phyloP scores from a whole-genome alignment of 2,888 invertebrate genomes.

The Timema podura region DNA sequence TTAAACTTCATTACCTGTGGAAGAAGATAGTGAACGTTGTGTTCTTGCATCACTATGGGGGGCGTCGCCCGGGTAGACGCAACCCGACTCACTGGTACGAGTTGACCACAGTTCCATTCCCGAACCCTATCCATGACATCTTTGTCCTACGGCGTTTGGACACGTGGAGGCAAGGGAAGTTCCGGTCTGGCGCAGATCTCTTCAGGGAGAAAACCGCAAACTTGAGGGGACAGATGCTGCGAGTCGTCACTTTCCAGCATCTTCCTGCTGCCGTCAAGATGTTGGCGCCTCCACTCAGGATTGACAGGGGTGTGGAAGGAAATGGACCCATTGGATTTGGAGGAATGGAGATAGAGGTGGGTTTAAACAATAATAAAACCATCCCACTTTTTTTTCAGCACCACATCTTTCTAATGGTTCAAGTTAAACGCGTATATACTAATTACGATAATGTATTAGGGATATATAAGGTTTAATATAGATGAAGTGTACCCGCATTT shows the following conservation, averaged over 20 bases:
- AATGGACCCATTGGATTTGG: slow-evolving; percentile 27
- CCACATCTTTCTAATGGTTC: no score
- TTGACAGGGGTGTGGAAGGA: not conserved
- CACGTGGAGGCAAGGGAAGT: slow-evolving; percentile 62
- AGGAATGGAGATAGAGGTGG: slow-evolving; percentile 69
- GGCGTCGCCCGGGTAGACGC: slow-evolving; percentile 32
- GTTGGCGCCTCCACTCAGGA: slow-evolving; percentile 35
- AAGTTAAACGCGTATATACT: no score
- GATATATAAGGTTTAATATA: no score
- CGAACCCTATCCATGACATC: slow-evolving; percentile 54
- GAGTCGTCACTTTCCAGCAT: slow-evolving; percentile 63
- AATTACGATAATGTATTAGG: no score
- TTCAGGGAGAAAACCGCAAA: slow-evolving; percentile 59
- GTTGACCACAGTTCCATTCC: slow-evolving; percentile 69
- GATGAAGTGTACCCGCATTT: no score
- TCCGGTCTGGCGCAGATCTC: slow-evolving; percentile 49
- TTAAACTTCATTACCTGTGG: no score
- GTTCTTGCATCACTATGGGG: slow-evolving; percentile 59
- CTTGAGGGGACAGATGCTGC: slow-evolving; percentile 55
- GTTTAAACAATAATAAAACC: not conserved
- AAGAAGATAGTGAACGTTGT: slow-evolving; percentile 71
- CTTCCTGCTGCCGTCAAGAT: slow-evolving; percentile 58
- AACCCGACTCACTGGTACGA: slow-evolving; percentile 54
- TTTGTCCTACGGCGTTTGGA: slow-evolving; percentile 61
- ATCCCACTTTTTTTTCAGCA: not conserved